phyloP scores from a whole-genome alignment of 2,113 vertebrate genomes.

The Acrocephalus arundinaceus region DNA sequence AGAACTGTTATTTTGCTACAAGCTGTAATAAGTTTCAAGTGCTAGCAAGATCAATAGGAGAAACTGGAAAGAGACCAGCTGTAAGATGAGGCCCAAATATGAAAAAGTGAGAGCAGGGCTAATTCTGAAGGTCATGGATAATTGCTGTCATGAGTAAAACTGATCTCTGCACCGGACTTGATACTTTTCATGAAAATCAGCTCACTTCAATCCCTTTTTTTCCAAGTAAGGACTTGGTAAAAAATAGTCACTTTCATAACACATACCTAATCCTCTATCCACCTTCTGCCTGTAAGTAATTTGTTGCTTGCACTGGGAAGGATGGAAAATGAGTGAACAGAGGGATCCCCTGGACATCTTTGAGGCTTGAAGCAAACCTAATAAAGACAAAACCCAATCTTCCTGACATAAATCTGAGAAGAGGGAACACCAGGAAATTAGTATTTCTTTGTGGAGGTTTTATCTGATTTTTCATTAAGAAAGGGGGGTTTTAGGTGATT shows the following conservation, averaged over 20 bases:
- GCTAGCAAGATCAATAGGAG: background rate
- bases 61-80: background rate
- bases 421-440: background rate
- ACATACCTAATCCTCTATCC: background rate
- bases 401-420: background rate
- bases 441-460: background rate
- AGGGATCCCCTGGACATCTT: background rate
- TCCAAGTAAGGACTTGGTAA: background rate
- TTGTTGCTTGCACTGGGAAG: background rate
- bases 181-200: background rate
- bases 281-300: background rate
- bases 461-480: background rate
- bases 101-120: background rate
- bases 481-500: background rate
- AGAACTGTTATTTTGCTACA: background rate
- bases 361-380: background rate
- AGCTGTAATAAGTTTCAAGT: background rate
- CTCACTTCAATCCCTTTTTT: background rate
- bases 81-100: background rate
- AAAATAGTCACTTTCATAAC: background rate
- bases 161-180: background rate
- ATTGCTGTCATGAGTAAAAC: background rate
- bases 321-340: background rate
- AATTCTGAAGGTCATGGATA: background rate
- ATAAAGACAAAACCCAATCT: fast-evolving